Base-by-base conservation (phyloP, 2,888 invertebrate species). In the Tricholauxania praeusta region DNA sequence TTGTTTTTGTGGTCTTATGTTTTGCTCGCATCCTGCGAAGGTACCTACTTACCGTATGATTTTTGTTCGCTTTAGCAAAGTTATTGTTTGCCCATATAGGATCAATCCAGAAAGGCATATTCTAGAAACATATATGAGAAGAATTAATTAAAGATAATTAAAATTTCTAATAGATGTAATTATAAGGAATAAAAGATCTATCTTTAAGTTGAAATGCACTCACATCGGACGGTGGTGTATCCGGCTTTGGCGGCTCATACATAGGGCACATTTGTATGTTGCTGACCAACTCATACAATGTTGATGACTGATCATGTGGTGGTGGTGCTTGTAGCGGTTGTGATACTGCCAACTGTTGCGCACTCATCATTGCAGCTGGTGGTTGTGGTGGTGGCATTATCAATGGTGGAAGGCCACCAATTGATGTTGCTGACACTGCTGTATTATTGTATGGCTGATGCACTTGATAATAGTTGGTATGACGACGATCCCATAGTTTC, bases 71-170 rank as follows among this genome's bases (percentile, higher is more conserved):
- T 62, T 62, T 74, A 48, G 74, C 71, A 39, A 39, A 10, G 57
- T 49, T 65, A 12, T 73, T 73, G 32, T 78, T 78, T 22, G 82
- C 80, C 88, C 87, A 87, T 71, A 87, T 83, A 4, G 87, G 87
- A 81, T 87, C 87, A 68, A 86, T 84, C 87, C 87, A 87, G 78
- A 86, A 87, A 3, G 87, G 87, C 74, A 86, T 74, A 73, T 82
- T 83, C 87, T 87, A 39, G 39, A 10, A 10, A 39, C 6, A 39
- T 10, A 10, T 39, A 39, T 39, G 2, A 39, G 48, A 72, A 10
- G n/a, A 32, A 57, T 32, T 32, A 32, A 49, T 52, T 22, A 49
- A 3, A 51, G 28, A 3, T 22, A 3, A 6, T 7, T 68, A n/a
- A 19, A 7, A 7, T 51, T 28, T 19, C 3, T 3, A 22, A 22